Evolutionary conservation across 2,797 vertebrate genomes (phyloP), one percentile per base, ranked within the genome.

Genomic region (Pagetopsis macropterus): DNA sequence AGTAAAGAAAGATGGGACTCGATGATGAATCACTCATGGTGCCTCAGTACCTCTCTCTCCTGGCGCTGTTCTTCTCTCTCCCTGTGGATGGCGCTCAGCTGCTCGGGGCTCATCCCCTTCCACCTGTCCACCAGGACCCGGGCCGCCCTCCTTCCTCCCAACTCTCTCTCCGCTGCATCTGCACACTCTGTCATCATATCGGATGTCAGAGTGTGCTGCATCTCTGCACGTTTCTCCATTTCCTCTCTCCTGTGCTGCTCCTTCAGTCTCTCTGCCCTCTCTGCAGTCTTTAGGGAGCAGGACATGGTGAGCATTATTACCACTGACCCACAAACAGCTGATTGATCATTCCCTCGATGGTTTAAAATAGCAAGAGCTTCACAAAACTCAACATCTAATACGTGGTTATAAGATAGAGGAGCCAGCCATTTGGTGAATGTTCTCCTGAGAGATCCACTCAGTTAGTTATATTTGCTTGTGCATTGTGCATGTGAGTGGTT

Each of bases 171-270:
- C 7, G 88, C 89, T 73, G 86, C 88, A 46, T 93, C 90, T 27
- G 91, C 76, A 37, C 86, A 50, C 80, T 95, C 95, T 7, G 93
- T 95, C 90, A 96, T 87, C 76, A 95, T 88, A 89, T 95, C 91
- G 21, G 94, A 95, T 50, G 91, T 93, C 88, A 91, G 33, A 23
- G 81, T 91, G 81, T 93, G 87, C 76, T 33, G 60, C 3, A 94
- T 63, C 76, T 96, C 94, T 1, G 85, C 82, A 41, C 88, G 64
- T 50, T 87, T 85, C 80, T 91, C 79, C 23, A 69, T 88, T 21
- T 92, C 89, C 55, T 91, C 91, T 67, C 61, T 81, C 71, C 74
- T 79, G 2, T 14, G 82, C 60, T 91, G 88, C 77, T 90, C 81
- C 61, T 81, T 79, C 65, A 82, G 80, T 50, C 57, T 83, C 65